These are phyloP conservation scores for Lutraria rhynchaena DNA, from an alignment of 1,140 invertebrate genomes.

Conservation along the genomic window DNA sequence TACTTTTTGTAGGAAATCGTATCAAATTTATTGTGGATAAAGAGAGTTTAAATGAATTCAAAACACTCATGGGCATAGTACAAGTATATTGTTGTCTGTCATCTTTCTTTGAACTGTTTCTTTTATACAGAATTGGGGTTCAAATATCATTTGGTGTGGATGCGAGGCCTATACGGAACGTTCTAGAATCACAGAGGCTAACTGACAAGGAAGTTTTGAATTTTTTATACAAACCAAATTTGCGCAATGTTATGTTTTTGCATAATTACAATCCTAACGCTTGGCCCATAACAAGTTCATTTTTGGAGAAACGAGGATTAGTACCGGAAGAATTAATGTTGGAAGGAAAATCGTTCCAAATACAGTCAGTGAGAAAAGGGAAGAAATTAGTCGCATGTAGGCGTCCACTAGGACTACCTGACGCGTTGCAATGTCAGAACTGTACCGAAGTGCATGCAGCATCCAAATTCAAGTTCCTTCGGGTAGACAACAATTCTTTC, in stretches of 20 bases:
- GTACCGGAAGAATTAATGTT: background rate
- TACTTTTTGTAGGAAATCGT: background rate
- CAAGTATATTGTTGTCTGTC: slow-evolving; percentile 13
- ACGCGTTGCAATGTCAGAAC: no score
- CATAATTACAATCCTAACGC: background rate
- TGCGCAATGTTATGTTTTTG: background rate
- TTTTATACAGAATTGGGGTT: background rate
- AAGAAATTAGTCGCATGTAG: no score
- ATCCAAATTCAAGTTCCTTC: no score
- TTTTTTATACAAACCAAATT: background rate
- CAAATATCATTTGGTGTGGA: background rate
- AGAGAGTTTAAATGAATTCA: background rate
- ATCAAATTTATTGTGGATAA: background rate
- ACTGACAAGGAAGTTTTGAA: background rate
- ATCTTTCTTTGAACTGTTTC: background rate
- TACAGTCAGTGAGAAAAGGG: no score
- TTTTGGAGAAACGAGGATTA: background rate
- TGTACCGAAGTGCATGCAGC: no score
- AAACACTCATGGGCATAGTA: background rate
- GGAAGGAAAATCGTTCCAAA: no score
- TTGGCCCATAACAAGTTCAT: background rate
- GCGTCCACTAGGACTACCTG: no score
- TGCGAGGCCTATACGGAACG: background rate
- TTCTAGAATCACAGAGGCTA: background rate
- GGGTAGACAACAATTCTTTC: no score